A percentile compares a stretch with the other conserved stretches of the same genome.
phyloP scores from a whole-genome alignment of 2,888 invertebrate genomes.

The Spisula subtruncata region DNA sequence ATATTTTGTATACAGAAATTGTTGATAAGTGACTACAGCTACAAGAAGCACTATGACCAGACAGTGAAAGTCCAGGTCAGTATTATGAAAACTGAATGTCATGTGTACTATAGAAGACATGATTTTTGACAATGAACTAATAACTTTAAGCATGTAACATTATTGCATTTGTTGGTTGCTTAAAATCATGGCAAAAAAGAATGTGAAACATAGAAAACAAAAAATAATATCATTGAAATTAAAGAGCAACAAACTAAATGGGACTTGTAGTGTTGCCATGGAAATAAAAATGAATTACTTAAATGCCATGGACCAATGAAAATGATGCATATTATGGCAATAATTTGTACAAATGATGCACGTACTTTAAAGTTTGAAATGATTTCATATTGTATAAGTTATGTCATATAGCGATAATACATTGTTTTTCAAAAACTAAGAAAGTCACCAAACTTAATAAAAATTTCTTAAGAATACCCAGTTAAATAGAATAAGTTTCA shows the following conservation, averaged over 20 bases:
- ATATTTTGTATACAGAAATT: not conserved
- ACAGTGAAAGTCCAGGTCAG: not conserved
- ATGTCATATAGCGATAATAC: no score
- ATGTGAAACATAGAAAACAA: not conserved
- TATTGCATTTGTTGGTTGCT: not conserved
- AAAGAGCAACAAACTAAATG: not conserved
- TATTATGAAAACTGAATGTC: not conserved
- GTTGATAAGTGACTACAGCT: not conserved
- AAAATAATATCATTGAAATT: constrained; percentile 10
- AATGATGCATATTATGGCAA: not conserved
- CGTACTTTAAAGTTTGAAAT: no score
- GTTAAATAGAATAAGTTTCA: no score
- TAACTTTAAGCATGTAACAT: not conserved
- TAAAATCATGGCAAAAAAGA: not conserved
- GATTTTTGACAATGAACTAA: not conserved
- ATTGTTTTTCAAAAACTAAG: no score
- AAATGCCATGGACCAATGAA: not conserved
- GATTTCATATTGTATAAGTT: no score
- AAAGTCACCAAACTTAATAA: no score
- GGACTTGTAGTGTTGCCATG: not conserved
- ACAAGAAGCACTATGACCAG: not conserved
- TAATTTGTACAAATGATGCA: no score
- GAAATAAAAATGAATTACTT: not conserved
- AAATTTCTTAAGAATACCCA: no score
- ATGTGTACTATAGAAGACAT: not conserved